Conservation (phyloP, 2,113 vertebrate genomes). For the Heterotilapia buettikoferi region DNA sequence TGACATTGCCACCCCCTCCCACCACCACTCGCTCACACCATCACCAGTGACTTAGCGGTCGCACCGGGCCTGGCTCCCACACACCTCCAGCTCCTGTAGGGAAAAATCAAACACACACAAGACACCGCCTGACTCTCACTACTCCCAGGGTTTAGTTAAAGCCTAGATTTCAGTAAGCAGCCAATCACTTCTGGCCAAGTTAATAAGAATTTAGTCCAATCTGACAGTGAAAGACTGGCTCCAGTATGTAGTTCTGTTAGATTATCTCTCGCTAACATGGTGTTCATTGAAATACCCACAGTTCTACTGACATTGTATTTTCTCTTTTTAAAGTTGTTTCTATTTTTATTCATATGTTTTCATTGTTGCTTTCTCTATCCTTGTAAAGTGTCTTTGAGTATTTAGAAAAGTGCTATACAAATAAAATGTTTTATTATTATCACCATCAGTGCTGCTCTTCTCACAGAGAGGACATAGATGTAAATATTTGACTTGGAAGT, state of each 20-base stretch:
- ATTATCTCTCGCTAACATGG: slow-evolving; percentile 52
- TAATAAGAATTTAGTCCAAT: neutral
- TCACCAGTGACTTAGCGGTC: neutral
- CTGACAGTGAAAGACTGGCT: slow-evolving; percentile 6
- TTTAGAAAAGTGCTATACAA: slow-evolving; percentile 74
- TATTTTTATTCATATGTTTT: slow-evolving; percentile 70
- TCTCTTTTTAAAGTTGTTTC: slow-evolving; percentile 64
- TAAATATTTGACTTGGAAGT: neutral
- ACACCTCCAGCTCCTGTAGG: neutral
- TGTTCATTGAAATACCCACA: slow-evolving; percentile 54
- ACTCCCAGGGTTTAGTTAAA: neutral
- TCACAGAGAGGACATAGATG: neutral
- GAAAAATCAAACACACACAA: neutral
- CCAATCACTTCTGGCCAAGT: neutral
- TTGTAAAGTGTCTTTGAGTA: slow-evolving; percentile 75
- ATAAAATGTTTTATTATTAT: slow-evolving; percentile 75
- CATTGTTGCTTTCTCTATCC: slow-evolving; percentile 64
- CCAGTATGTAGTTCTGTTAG: slow-evolving; percentile 41
- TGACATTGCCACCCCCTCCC: neutral
- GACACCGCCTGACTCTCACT: neutral
- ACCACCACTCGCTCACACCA: neutral
- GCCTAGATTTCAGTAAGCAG: slow-evolving; percentile 22
- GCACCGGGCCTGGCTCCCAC: neutral
- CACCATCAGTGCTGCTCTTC: slow-evolving; percentile 30
- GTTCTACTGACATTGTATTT: slow-evolving; percentile 66